Evolutionary conservation across 2,113 vertebrate species (phyloP), one percentile per base, ranked within the genome.

Genomic region (Chloebia gouldiae): DNA sequence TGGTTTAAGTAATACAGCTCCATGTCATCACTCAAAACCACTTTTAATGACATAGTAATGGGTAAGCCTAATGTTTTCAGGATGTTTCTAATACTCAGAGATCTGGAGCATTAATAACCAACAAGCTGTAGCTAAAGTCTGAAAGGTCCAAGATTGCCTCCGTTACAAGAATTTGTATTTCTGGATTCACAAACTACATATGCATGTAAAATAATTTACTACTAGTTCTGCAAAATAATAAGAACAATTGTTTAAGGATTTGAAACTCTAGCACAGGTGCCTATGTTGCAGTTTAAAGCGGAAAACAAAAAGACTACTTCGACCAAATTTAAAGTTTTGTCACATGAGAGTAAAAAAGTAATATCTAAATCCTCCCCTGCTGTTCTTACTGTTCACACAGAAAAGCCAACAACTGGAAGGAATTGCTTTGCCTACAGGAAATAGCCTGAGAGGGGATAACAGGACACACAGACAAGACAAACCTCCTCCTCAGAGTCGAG

Each of bases 301-400:
- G 30, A 60, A 85, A 76, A 37, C 50, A 69, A 57, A 20, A 20
- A 17, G n/a, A 42, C 73, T 57, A 50, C n/a, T 85, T 94, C 9
- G 7, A 68, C 28, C 3, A 33, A 80, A 50, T 47, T 49, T 63
- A 19, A 79, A 63, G 15, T 45, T 51, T 31, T 66, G 56, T 54
- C 28, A 72, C 24, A 70, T 87, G 25, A 53, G 24, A 87, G 12
- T 4, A 70, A 16, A 40, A 24, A 15, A 13, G 3, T 37, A 33
- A 0, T 24, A 25, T 4, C 35, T 22, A 39, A 56, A 42, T 31
- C 23, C 23, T 72, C 16, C 37, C 56, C 77, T 50, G 39, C 22
- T 51, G 90, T 97, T 97, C 95, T 93, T 92, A 86, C 93, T 97
- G 94, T 94, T 97, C 96, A 84, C 91, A 96, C 53, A 97, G 92